A percentile compares a stretch with the other conserved stretches of the same genome.
These are phyloP conservation scores for Dioctria linearis DNA, from an alignment of 2,888 invertebrate genomes.

Conservation along the genomic window DNA sequence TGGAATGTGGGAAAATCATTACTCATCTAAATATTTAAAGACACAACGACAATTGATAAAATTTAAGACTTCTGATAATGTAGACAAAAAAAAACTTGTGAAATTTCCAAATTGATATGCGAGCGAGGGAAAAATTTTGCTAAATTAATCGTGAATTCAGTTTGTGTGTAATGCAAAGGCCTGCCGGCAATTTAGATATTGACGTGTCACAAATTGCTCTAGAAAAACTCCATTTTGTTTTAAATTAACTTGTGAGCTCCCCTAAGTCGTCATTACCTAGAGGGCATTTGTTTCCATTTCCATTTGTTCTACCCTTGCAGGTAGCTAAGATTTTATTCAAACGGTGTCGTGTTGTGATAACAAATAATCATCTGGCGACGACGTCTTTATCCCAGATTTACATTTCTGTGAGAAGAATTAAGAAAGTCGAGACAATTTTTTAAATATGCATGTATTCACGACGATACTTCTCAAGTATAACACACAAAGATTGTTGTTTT, in stretches of 20 bases:
- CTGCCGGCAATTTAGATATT: conserved; percentile 5
- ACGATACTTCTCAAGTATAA: neutral
- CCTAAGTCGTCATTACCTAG: neutral
- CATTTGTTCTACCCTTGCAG: neutral
- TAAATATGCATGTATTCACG: neutral
- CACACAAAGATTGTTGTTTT: no score
- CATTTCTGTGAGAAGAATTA: neutral
- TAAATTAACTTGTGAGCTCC: conserved; percentile 19
- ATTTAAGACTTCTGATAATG: no score
- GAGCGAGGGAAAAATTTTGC: no score
- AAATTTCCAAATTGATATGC: no score
- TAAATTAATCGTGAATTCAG: neutral
- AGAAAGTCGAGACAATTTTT: neutral
- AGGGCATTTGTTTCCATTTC: conserved; percentile 24
- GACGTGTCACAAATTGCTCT: conserved; percentile 20
- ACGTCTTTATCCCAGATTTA: neutral
- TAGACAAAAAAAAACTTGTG: no score
- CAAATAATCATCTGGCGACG: neutral
- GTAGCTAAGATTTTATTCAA: neutral
- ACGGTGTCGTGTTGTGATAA: neutral
- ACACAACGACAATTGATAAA: no score
- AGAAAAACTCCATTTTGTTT: neutral
- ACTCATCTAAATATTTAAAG: no score
- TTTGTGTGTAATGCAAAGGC: neutral
- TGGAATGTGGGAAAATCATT: no score